These are phyloP conservation scores for Zenarchopterus dispar DNA, from an alignment of 2,797 vertebrate species.

Conservation along the genomic window DNA sequence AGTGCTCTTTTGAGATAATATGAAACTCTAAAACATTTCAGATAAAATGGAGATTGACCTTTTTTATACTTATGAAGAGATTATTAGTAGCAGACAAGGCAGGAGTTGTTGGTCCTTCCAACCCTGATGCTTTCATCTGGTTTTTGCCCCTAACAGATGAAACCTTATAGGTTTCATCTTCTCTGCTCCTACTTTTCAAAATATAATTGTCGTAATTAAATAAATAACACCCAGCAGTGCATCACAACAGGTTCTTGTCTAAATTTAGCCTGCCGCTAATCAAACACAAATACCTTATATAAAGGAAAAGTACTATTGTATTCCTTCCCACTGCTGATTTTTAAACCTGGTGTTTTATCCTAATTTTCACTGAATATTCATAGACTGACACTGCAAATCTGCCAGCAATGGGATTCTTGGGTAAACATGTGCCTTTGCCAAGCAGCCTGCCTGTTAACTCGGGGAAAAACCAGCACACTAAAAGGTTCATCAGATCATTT, in stretches of 20 bases:
- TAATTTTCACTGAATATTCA: conserved; percentile 26
- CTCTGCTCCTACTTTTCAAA: neutral
- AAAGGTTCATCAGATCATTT: conserved; percentile 20
- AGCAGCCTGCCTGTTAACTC: neutral
- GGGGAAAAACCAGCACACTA: neutral
- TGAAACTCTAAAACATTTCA: too few relatives aligned
- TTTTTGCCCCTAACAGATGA: neutral
- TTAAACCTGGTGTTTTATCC: conserved; percentile 21
- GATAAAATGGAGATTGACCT: too few relatives aligned
- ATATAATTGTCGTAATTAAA: neutral
- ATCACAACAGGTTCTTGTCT: conserved; percentile 5
- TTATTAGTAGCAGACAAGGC: too few relatives aligned
- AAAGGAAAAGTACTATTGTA: conserved; percentile 12
- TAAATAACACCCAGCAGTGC: neutral
- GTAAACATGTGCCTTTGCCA: too few relatives aligned
- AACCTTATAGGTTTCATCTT: neutral
- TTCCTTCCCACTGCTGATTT: conserved; percentile 4
- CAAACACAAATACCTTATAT: conserved; percentile 23
- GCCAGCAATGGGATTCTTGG: conserved; percentile 11
- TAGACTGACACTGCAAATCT: conserved; percentile 21
- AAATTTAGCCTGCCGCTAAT: conserved; percentile 28
- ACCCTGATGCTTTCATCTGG: too few relatives aligned
- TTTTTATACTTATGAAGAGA: too few relatives aligned
- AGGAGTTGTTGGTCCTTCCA: too few relatives aligned
- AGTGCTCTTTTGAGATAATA: too few relatives aligned